Evolutionary conservation across 2,113 vertebrate genomes (phyloP).

Genomic region (Cephalopholis sonnerati): DNA sequence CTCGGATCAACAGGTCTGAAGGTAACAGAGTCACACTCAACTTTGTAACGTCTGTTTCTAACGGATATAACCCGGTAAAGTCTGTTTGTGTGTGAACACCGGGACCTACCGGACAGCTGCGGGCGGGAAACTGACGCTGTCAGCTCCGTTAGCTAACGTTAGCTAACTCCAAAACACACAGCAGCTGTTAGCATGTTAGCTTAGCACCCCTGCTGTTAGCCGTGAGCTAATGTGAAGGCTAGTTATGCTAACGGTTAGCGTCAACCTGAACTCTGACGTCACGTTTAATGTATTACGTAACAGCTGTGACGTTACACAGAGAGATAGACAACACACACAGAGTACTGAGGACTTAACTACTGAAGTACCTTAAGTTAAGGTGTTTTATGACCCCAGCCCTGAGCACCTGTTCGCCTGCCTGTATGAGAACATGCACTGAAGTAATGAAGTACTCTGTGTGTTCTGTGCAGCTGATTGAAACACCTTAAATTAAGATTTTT

Average conservation of each 20-base stretch:
- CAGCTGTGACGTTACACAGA: background rate
- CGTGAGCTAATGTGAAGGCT: background rate
- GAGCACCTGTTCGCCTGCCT: no score
- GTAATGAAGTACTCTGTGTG: no score
- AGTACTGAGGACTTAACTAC: background rate
- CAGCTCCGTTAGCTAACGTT: background rate
- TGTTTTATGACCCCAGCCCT: no score
- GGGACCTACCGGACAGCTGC: background rate
- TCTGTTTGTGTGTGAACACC: background rate
- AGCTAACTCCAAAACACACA: background rate
- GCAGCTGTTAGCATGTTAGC: constrained; percentile 40
- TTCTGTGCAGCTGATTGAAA: no score
- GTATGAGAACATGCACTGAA: no score
- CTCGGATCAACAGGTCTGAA: constrained; percentile 65
- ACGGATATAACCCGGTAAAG: rapidly evolving
- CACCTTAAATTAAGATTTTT: no score
- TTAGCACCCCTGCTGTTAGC: background rate
- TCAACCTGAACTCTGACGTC: background rate
- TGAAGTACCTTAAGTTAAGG: no score
- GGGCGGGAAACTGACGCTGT: background rate
- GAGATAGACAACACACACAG: background rate
- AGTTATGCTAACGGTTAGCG: constrained; percentile 5
- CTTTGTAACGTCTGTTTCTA: rapidly evolving
- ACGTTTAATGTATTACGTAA: background rate
- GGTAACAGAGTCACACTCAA: constrained; percentile 45